Percentiles rank a stretch among this genome's conserved stretches.
phyloP scores from a whole-genome alignment of 1,140 invertebrate genomes.

The Agraylea sexmaculata region DNA sequence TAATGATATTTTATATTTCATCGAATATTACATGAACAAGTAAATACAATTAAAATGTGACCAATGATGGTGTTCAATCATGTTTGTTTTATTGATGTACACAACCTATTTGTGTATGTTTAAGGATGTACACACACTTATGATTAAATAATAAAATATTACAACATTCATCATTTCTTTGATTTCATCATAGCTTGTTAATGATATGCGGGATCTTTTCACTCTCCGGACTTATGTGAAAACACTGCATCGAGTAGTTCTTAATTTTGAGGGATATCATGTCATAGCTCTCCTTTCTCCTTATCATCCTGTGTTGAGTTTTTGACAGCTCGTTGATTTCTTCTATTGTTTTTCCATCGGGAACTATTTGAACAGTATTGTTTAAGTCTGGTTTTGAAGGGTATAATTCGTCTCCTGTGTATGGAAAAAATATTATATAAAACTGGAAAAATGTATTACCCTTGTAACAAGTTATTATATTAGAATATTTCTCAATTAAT shows the following conservation, averaged over 20 bases:
- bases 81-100: too few species aligned
- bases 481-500: not conserved
- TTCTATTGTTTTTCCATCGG: slow-evolving; percentile 24
- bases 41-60: too few species aligned
- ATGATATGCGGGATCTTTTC: slow-evolving; percentile 7
- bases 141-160: too few species aligned
- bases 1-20: too few species aligned
- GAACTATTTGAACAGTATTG: slow-evolving; percentile 19
- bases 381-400: slow-evolving; percentile 28
- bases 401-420: slow-evolving; percentile 33
- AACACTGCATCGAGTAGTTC: slow-evolving; percentile 13
- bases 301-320: slow-evolving; percentile 26
- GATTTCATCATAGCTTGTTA: not conserved
- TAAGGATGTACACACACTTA: too few species aligned
- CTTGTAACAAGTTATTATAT: too few species aligned
- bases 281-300: slow-evolving; percentile 10
- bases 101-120: too few species aligned
- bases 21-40: too few species aligned
- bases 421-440: slow-evolving; percentile 2
- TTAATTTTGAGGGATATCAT: slow-evolving; percentile 4
- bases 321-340: slow-evolving; percentile 25
- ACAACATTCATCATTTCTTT: too few species aligned
- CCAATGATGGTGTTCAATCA: too few species aligned
- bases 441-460: too few species aligned
- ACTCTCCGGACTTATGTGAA: slow-evolving; percentile 9